A percentile compares a stretch with the other conserved stretches of the same genome.
Conservation (phyloP, 2,113 vertebrate genomes). For the Crocuta crocuta region DNA sequence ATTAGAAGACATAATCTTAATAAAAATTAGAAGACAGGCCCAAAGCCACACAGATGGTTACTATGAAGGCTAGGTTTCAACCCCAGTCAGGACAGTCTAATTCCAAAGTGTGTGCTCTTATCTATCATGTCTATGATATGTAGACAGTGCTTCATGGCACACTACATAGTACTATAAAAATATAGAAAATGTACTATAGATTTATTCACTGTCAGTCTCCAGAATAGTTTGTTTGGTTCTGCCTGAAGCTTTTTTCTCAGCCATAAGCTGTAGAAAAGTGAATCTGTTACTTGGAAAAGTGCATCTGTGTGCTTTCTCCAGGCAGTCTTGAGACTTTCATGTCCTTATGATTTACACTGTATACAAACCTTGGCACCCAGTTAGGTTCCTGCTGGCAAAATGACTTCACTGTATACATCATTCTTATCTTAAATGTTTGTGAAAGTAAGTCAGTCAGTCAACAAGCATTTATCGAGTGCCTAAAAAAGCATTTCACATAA, state of each 20-base stretch:
- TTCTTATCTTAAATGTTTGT: slow-evolving; percentile 75
- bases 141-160: neutral
- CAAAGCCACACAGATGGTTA: neutral
- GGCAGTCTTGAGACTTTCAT: neutral
- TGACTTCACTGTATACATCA: slow-evolving; percentile 56
- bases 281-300: slow-evolving; percentile 32
- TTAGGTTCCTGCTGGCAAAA: slow-evolving; percentile 61
- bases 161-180: neutral
- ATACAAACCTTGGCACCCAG: slow-evolving; percentile 42
- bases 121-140: neutral
- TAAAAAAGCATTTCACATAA: slow-evolving; percentile 56
- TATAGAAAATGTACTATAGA: neutral
- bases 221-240: neutral
- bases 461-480: slow-evolving; percentile 49
- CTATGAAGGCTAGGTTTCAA: neutral
- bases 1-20: neutral
- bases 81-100: neutral
- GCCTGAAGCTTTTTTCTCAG: slow-evolving; percentile 8
- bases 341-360: slow-evolving; percentile 59
- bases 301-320: slow-evolving; percentile 11
- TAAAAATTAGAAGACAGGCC: neutral
- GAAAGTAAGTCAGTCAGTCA: slow-evolving; percentile 69
- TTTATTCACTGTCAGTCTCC: neutral
- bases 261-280: neutral
- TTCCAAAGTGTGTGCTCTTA: neutral